Base-by-base conservation (phyloP, 2,797 vertebrate genomes). In the Platyrinchus mystaceus region DNA sequence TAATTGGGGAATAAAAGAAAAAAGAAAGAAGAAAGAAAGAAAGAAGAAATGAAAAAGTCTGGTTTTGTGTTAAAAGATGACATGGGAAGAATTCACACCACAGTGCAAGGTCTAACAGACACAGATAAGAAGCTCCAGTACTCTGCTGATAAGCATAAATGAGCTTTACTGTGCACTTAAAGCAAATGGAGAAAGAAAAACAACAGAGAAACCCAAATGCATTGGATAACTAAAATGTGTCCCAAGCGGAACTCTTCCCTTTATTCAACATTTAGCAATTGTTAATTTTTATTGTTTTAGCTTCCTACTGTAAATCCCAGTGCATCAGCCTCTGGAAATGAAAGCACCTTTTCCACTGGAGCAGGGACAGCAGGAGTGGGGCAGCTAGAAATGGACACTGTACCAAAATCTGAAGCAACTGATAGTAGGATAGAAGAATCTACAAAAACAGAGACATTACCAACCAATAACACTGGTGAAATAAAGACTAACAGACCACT, bases 291-390 rank as follows among this genome's bases (percentile, higher is more conserved):
- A 80, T 50, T 88, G 32, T 64, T 97, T 94, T 84, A 98, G 98
- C 97, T 98, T 92, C 98, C 98, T 8, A 71, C 96, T 94, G 83
- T 97, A 96, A 98, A 98, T 97, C 94, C 98, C 71, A 95, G 96
- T 91, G 95, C 96, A 76, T 85, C 97, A 23, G 93, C 93, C 84
- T 96, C 97, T 96, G 97, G 95, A 96, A 97, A 67, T 0, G 98
- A 98, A 94, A 96, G 75, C 68, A 63, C 96, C 59, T 97, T 95
- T 94, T 97, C 97, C 97, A 98, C 98, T 94, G 98, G 92, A 94
- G 91, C 94, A 92, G 98, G 95, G 73, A 87, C 89, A 84, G 96
- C 81, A 92, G 95, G 67, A 21, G 93, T 68, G 77, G 97, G 68
- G 60, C 94, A 95, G 46, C 93, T 92, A 92, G 98, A 96, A 88